Conservation (phyloP, 2,888 invertebrate species). For the Erannis defoliaria region DNA sequence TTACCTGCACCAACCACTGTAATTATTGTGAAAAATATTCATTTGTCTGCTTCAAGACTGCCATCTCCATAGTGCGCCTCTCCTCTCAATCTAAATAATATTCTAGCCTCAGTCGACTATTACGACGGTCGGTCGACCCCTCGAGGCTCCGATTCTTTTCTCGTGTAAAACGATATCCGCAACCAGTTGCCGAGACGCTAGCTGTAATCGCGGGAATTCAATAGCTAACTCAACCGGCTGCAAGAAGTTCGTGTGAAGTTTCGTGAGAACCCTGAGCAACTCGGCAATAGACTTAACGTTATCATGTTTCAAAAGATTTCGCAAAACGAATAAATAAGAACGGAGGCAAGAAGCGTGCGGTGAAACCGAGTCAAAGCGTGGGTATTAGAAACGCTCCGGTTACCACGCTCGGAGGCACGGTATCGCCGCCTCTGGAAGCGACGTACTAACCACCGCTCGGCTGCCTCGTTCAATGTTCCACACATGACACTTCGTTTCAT, state of each 20-base stretch:
- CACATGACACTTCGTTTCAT: constrained; percentile 3
- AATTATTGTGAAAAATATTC: constrained; percentile 85
- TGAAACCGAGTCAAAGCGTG: constrained; percentile 85
- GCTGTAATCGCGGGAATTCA: constrained; percentile 74
- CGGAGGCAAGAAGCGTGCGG: constrained; percentile 85
- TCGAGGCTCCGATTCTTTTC: constrained; percentile 47
- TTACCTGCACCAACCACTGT: constrained; percentile 76
- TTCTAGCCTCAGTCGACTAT: constrained; percentile 24
- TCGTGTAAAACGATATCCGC: constrained; percentile 65
- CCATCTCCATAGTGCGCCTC: constrained; percentile 69
- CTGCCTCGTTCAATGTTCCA: not conserved
- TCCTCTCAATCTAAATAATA: constrained; percentile 44
- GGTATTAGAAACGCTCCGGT: constrained; percentile 86
- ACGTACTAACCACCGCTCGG: constrained; percentile 3
- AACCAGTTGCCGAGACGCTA: constrained; percentile 54
- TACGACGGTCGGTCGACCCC: constrained; percentile 13
- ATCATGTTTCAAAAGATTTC: constrained; percentile 86
- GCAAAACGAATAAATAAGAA: constrained; percentile 85
- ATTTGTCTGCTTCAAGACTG: constrained; percentile 72
- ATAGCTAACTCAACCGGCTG: constrained; percentile 72
- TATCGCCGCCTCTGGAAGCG: constrained; percentile 51
- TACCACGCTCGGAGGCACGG: constrained; percentile 73
- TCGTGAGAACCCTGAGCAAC: constrained; percentile 75
- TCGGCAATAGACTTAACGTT: constrained; percentile 77
- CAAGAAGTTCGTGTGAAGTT: constrained; percentile 81